Evolutionary conservation across 2,113 vertebrate species (phyloP), one percentile per base, ranked within the genome.

Genomic region (Laticauda laticaudata): DNA sequence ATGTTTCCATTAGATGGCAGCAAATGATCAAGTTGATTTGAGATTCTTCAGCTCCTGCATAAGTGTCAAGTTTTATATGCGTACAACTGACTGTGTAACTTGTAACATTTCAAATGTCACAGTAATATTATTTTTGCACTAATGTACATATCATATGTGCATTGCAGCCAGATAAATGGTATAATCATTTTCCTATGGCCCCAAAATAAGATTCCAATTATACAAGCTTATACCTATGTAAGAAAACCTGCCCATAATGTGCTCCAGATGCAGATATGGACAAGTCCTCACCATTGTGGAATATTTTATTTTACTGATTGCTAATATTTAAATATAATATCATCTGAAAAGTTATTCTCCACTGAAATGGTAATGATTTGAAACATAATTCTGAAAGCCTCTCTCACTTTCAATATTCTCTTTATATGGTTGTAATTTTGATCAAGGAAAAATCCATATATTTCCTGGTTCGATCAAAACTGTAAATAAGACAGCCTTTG

Each of bases 1-100:
- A 56, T 20, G 48, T 55, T 5, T 95, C 95, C 96, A 53, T 95
- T 0, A 92, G 94, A 94, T 48, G 96, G 96, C 92, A 92, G 93
- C 92, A 15, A 3, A 8, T 1, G 93, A 90, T 87, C 20, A 43
- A 53, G 64, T 0, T 1, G 90, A 45, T 20, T 88, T 56, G 18
- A 92, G 23, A 53, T 5, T 4, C 0, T 56, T 57, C 48, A 12
- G 57, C 1, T 3, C 20, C 1, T n/a, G n/a, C 56, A 61, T 29
- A 88, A 53, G 64, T 53, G 26, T 59, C n/a, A n/a, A 64, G 14
- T 43, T 86, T 91, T 81, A 34, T 23, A 24, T 43, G 15, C 1
- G n/a, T 39, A 34, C 64, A 81, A 48, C 15, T 26, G 23, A 53
- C 85, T 34, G 29, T 61, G 20, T 48, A 11, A 61, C 29, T 15